These are phyloP conservation scores for Hyla sarda DNA, from an alignment of 2,113 vertebrate species.

Conservation along the genomic window DNA sequence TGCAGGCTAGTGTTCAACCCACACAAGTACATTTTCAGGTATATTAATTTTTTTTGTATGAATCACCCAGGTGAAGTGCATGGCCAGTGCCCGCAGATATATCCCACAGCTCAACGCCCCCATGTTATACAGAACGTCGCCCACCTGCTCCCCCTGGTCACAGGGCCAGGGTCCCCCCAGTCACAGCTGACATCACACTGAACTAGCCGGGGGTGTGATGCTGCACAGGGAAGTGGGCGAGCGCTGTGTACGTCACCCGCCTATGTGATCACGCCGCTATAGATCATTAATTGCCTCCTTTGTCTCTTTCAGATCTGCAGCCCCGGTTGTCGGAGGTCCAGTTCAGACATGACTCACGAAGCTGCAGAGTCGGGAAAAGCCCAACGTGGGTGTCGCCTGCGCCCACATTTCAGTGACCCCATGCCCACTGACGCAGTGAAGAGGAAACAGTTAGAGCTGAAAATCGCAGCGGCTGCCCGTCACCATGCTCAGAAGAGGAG, in stretches of 20 bases:
- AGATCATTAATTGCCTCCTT: background rate
- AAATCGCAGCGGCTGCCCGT: conserved; percentile 82
- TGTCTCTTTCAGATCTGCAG: conserved; percentile 69
- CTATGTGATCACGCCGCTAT: background rate
- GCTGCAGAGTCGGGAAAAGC: conserved; percentile 78
- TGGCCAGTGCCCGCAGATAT: too few species aligned
- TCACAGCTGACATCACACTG: background rate
- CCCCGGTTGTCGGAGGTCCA: conserved; percentile 82
- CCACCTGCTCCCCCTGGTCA: background rate
- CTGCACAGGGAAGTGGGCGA: background rate
- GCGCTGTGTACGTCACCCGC: background rate
- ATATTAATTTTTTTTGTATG: too few species aligned
- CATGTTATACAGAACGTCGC: background rate
- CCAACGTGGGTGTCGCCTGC: conserved; percentile 84
- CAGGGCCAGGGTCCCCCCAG: background rate
- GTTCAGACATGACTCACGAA: conserved; percentile 83
- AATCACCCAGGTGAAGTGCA: too few species aligned
- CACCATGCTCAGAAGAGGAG: conserved; percentile 81
- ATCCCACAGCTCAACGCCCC: too few species aligned
- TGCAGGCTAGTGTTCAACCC: too few species aligned
- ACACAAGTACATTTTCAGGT: too few species aligned
- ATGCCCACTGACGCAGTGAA: conserved; percentile 86
- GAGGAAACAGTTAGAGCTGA: conserved; percentile 91
- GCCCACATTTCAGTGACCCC: conserved; percentile 87
- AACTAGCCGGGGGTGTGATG: background rate